Base-by-base conservation (phyloP, 1,140 invertebrate genomes). In the Octopus bimaculoides region DNA sequence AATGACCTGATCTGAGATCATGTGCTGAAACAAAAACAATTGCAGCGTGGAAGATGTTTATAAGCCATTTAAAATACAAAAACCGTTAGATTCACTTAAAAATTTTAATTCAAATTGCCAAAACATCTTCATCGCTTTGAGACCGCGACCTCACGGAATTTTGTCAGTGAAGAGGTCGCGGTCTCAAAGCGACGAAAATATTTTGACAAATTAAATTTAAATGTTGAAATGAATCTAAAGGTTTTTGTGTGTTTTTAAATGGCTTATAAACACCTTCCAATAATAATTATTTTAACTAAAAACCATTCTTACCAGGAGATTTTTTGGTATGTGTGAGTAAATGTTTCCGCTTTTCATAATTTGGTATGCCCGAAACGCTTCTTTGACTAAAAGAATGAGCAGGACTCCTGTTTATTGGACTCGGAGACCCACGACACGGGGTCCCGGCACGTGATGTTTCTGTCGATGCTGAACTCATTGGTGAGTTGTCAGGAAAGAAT, bases 271-370 rank as follows among this genome's bases (percentile, higher is more conserved):
- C 12, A 66, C n/a, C 61, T 66, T 12, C n/a, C 1, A 14, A 66
- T n/a, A 66, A 1, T 66, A 66, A 66, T 12, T 66, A n/a, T 66
- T n/a, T 66, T 12, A 66, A 14, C 61, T 66, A 66, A 66, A 66
- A 66, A 12, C 8, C 41, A 75, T 75, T 6, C 17, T 78, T 78
- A 78, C 77, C 61, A n/a, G 77, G 77, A 9, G 54, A 54, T 10
- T 41, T 56, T 66, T 78, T 78, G 78, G 52, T n/a, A 54, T 20
- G n/a, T 53, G 52, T 77, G 0, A 80, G 80, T 5, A 80, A 69
- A 14, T 78, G 54, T 54, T 80, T 80, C 10, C 41, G 52, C 52
- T 78, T 80, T 41, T 80, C 80, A 54, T 80, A 77, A 54, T 76
- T 75, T n/a, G 80, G 80, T 3, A 66, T 80, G 52, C n/a, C 20